Evolutionary conservation across 2,113 vertebrate genomes (phyloP).

Genomic region (Brachyhypopomus occidentalis): DNA sequence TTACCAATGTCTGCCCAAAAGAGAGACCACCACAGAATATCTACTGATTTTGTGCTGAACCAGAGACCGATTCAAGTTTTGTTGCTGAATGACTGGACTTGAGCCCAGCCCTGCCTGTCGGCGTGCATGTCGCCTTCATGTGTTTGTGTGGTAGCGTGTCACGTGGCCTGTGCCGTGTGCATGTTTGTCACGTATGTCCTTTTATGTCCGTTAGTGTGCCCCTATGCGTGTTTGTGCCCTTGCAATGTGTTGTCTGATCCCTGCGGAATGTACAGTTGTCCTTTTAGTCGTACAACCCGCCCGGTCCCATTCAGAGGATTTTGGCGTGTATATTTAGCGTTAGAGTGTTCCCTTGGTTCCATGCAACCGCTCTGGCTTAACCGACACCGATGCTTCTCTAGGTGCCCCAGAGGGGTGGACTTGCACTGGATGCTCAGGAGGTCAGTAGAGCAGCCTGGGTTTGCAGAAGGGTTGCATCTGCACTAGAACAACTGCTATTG

Average conservation of each 20-base stretch:
- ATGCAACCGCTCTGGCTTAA: not conserved
- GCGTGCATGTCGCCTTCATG: slow-evolving; percentile 21
- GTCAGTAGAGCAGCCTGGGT: not conserved
- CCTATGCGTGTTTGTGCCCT: slow-evolving; percentile 11
- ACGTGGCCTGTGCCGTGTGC: slow-evolving; percentile 2
- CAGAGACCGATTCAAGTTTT: slow-evolving; percentile 11
- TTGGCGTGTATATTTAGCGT: not conserved
- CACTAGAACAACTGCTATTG: not conserved
- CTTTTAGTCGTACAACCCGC: not conserved
- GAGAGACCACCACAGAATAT: not conserved
- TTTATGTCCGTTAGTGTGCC: not conserved
- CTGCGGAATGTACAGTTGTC: slow-evolving; percentile 22
- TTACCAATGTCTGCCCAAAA: not conserved
- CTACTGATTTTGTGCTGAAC: not conserved
- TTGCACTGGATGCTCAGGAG: not conserved
- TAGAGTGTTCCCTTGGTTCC: not conserved
- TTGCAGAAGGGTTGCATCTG: not conserved
- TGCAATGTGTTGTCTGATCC: slow-evolving; percentile 28
- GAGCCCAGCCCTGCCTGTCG: slow-evolving; percentile 43
- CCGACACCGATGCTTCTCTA: no score
- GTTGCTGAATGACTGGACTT: slow-evolving; percentile 23
- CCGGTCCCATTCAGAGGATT: not conserved
- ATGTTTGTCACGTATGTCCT: not conserved
- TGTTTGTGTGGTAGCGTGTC: slow-evolving; percentile 24
- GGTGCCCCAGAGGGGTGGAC: no score